Conservation (phyloP, 2,888 invertebrate genomes). For the Platycheirus rosarum region DNA sequence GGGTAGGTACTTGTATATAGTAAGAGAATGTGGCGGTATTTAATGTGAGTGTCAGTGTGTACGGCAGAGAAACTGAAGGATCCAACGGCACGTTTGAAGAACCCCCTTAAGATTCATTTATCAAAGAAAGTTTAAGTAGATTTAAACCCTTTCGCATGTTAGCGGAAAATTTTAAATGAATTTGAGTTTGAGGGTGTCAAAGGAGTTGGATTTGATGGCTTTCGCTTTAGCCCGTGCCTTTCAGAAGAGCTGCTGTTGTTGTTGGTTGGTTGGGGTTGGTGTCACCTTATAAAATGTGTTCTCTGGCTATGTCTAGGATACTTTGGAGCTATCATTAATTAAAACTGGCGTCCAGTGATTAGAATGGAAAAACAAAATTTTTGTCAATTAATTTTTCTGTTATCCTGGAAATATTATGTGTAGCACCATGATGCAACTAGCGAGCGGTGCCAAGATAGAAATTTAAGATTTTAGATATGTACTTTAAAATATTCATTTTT, state of each 20-base stretch:
- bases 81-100: constrained; percentile 51
- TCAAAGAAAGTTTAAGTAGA: constrained; percentile 69
- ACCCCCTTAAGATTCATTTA: constrained; percentile 69
- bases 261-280: neutral
- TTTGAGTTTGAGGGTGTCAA: constrained; percentile 44
- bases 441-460: too few relatives aligned
- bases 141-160: constrained; percentile 62
- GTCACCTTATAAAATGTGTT: too few relatives aligned
- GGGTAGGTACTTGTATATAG: neutral
- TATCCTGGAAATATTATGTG: too few relatives aligned
- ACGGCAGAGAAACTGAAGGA: constrained; percentile 51
- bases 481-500: too few relatives aligned
- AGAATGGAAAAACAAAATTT: too few relatives aligned
- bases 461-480: too few relatives aligned
- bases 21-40: neutral
- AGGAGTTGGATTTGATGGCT: constrained; percentile 27
- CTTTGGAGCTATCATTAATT: constrained; percentile 14
- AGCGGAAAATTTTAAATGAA: constrained; percentile 54
- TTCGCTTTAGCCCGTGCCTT: neutral
- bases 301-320: neutral
- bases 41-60: constrained; percentile 25
- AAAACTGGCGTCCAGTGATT: constrained; percentile 35
- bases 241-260: neutral
- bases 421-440: too few relatives aligned
- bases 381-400: too few relatives aligned